phyloP scores from a whole-genome alignment of 1,140 invertebrate species.

The Amphibalanus amphitrite region DNA sequence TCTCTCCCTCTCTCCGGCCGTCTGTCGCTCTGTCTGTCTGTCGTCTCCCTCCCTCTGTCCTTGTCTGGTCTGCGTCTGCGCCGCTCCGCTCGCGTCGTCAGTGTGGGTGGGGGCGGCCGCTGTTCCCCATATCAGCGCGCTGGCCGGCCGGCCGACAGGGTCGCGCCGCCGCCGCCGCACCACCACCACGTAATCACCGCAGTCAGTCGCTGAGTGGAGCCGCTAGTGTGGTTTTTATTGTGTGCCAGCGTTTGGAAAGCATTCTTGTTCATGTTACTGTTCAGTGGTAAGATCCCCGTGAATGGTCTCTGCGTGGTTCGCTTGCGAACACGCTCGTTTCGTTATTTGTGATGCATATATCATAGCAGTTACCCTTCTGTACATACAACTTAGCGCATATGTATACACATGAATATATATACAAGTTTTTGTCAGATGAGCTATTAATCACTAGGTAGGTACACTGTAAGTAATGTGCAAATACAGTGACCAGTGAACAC shows the following conservation, averaged over 20 bases:
- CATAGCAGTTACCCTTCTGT: not conserved
- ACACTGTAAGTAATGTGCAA: constrained; percentile 1
- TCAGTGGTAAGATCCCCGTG: not conserved
- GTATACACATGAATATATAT: not conserved
- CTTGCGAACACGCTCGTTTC: not conserved
- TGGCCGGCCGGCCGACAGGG: too few species aligned
- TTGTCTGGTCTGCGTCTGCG: not conserved
- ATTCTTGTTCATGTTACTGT: not conserved
- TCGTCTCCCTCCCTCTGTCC: not conserved
- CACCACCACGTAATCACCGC: not conserved
- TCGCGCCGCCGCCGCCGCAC: not conserved
- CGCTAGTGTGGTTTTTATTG: not conserved
- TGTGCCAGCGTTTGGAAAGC: not conserved
- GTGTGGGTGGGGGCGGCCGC: too few species aligned
- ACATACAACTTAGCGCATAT: not conserved
- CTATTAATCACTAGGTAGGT: not conserved
- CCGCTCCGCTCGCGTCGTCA: too few species aligned
- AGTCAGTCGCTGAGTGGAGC: not conserved
- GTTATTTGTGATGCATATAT: not conserved
- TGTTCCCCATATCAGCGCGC: not conserved
- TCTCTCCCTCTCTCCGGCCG: not conserved
- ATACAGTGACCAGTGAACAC: not conserved
- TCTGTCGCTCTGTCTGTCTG: not conserved
- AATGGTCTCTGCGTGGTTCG: not conserved
- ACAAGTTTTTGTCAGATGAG: not conserved